Base-by-base conservation (phyloP, 2,888 invertebrate species). In the Bhutanitis thaidina region DNA sequence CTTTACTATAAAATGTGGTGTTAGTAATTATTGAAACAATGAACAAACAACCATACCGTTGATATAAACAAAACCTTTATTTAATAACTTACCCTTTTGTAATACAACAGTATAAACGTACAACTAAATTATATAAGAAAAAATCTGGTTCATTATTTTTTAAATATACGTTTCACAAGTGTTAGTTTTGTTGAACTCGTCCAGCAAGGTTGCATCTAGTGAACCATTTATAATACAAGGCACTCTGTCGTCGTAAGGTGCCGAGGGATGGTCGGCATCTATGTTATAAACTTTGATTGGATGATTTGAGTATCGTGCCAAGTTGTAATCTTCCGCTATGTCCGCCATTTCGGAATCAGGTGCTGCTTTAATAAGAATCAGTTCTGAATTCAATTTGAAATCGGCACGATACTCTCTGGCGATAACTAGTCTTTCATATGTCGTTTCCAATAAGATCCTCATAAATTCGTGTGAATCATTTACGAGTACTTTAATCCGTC, bases 161-260 rank as follows among this genome's bases (percentile, higher is more conserved):
- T 27, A 45, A 30, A 37, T 46, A 46, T 0, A n/a, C n/a, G 37
- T 30, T 10, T 46, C 46, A 38, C 46, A 46, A 10, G 38, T 38
- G 10, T 46, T 46, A 12, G 20, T 20, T 3, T 16, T 20, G 7
- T 46, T 30, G 10, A 30, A 46, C 13, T 38, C 38, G 4, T 46
- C 20, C 10, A 46, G 9, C 8, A 30, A 37, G 7, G 38, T 10
- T 12, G 7, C 13, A 7, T 46, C 46, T 1, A 46, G 30, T 9
- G 29, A 30, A 7, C 12, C n/a, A 20, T 49, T 49, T 10, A 49
- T 29, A 8, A 49, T 41, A 40, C 4, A 35, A 3, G 41, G 15
- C 0, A 49, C 29, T 12, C 15, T 35, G 2, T 12, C 27, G 36
- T 49, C 7, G 9, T 35, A 27, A 3, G 36, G 48, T 10, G 9